Evolutionary conservation across 2,797 vertebrate species (phyloP).

Genomic region (Carduelis carduelis): DNA sequence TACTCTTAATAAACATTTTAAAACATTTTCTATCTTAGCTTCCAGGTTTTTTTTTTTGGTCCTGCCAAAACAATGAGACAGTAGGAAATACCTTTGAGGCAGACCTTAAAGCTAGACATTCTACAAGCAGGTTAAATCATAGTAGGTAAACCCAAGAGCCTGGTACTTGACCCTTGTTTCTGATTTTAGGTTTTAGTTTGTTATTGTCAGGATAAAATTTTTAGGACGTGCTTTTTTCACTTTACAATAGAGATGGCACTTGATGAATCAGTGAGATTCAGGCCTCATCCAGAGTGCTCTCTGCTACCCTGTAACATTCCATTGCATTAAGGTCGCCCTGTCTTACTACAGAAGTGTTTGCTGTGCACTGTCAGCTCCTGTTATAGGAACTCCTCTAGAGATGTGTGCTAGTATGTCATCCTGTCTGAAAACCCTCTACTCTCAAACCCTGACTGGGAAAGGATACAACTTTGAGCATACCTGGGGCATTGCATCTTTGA

Average conservation of each 20-base stretch:
- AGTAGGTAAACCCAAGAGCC: background rate
- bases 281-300: background rate
- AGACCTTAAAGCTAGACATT: background rate
- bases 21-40: background rate
- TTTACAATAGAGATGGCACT: background rate
- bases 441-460: background rate
- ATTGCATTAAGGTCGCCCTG: background rate
- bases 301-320: background rate
- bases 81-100: background rate
- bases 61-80: background rate
- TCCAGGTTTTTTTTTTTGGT: background rate
- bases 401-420: slow-evolving; percentile 23
- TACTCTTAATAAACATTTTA: background rate
- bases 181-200: background rate
- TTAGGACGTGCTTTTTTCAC: background rate
- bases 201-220: background rate
- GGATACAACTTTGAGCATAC: background rate
- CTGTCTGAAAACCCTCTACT: slow-evolving; percentile 3
- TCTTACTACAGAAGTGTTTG: background rate
- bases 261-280: background rate
- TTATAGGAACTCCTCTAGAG: background rate
- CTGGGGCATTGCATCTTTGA: background rate
- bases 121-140: background rate
- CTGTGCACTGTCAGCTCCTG: background rate
- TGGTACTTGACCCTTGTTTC: background rate